Evolutionary conservation across 1,140 invertebrate species (phyloP).

Genomic region (Drosophila sturtevanti): DNA sequence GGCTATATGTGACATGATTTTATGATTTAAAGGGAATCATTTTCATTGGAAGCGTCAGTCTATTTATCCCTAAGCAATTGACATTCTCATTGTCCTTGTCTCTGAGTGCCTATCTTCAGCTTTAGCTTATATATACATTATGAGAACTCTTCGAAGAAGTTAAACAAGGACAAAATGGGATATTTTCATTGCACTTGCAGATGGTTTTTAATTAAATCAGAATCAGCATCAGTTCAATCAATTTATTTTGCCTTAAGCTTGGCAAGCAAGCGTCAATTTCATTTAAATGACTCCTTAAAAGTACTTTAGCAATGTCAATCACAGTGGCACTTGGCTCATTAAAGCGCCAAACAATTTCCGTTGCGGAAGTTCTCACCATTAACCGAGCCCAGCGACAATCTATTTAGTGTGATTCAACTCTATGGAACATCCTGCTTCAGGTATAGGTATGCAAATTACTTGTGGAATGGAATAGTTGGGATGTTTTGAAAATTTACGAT

Average conservation of each 20-base stretch:
- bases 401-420: slow-evolving; percentile 20
- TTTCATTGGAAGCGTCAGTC: not conserved
- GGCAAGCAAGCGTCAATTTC: slow-evolving; percentile 39
- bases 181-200: slow-evolving; percentile 50
- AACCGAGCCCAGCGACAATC: slow-evolving; percentile 37
- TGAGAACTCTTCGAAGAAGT: not conserved
- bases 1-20: too few relatives aligned
- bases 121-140: slow-evolving; percentile 22
- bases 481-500: slow-evolving; percentile 6
- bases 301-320: slow-evolving; percentile 22
- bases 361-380: slow-evolving; percentile 49
- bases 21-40: not conserved
- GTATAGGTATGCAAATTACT: not conserved
- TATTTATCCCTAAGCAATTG: slow-evolving; percentile 1
- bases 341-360: slow-evolving; percentile 66
- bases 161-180: not conserved
- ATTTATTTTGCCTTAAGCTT: slow-evolving; percentile 35
- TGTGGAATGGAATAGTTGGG: not conserved
- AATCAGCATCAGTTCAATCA: slow-evolving; percentile 63
- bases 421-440: not conserved
- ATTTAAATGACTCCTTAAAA: slow-evolving; percentile 29
- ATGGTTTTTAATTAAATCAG: slow-evolving; percentile 69
- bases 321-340: slow-evolving; percentile 55
- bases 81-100: slow-evolving; percentile 1
- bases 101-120: not conserved